A percentile compares a stretch with the other conserved stretches of the same genome.
These are phyloP conservation scores for Paracanthobrama guichenoti DNA, from an alignment of 2,113 vertebrate genomes.

Conservation along the genomic window DNA sequence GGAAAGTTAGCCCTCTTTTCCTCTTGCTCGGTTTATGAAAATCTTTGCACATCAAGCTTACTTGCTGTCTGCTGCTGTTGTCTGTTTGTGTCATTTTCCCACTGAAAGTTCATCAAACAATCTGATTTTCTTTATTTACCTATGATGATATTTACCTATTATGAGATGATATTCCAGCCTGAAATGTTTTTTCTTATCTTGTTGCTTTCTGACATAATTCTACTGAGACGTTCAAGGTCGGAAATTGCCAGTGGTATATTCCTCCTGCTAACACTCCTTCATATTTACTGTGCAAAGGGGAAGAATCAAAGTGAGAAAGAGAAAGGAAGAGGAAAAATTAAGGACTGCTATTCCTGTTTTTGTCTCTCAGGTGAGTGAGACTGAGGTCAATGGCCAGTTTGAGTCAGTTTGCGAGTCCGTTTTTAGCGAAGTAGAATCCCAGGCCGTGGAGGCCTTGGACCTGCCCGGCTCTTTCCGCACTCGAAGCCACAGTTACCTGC, in stretches of 20 bases:
- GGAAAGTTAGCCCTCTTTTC: background rate
- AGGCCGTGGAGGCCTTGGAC: conserved; percentile 99
- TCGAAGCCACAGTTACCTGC: conserved; percentile 99
- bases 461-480: conserved; percentile 98
- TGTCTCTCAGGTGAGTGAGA: conserved; percentile 98
- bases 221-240: conserved; percentile 72
- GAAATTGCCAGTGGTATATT: conserved; percentile 70
- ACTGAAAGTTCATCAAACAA: conserved; percentile 47
- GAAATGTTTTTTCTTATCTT: conserved; percentile 61
- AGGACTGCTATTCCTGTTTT: conserved; percentile 89
- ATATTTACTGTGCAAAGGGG: conserved; percentile 85
- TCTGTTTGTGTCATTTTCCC: conserved; percentile 44
- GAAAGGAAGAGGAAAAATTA: conserved; percentile 88
- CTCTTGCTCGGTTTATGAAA: background rate
- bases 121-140: conserved; percentile 48
- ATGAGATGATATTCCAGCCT: conserved; percentile 55
- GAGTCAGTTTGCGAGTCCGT: conserved; percentile 99
- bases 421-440: conserved; percentile 98
- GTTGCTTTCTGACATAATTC: conserved; percentile 64
- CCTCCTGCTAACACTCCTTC: conserved; percentile 81
- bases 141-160: too few relatives aligned
- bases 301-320: conserved; percentile 85
- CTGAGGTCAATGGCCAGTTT: conserved; percentile 98
- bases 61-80: conserved; percentile 26
- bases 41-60: background rate